These are phyloP conservation scores for Spodoptera litura DNA, from an alignment of 1,140 invertebrate genomes.

Conservation along the genomic window DNA sequence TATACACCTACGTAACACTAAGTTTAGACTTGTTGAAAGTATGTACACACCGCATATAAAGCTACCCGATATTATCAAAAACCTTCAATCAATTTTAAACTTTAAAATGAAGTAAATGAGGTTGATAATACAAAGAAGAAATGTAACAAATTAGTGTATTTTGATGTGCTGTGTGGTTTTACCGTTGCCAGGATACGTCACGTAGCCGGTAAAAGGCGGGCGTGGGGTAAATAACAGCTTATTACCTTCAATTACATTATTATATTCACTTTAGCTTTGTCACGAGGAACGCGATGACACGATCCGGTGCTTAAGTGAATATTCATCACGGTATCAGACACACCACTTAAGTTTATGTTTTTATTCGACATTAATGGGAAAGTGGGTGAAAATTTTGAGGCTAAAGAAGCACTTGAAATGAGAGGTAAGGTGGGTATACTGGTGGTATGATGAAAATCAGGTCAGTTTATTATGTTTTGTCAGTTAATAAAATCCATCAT, in stretches of 20 bases:
- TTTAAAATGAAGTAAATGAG: too few relatives aligned
- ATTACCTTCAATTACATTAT: slow-evolving; percentile 73
- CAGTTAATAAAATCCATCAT: too few relatives aligned
- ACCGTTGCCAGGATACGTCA: slow-evolving; percentile 41
- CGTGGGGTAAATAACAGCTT: slow-evolving; percentile 60
- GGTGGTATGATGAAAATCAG: too few relatives aligned
- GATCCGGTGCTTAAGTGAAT: slow-evolving; percentile 56
- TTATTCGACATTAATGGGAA: slow-evolving; percentile 28
- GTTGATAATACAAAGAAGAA: too few relatives aligned
- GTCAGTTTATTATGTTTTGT: too few relatives aligned
- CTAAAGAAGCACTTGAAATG: too few relatives aligned
- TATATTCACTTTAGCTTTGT: slow-evolving; percentile 74
- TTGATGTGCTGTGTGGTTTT: too few relatives aligned
- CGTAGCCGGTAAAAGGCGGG: slow-evolving; percentile 50
- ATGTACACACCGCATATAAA: slow-evolving; percentile 27
- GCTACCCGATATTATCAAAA: neutral
- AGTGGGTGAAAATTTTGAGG: neutral
- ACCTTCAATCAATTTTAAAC: too few relatives aligned
- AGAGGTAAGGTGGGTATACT: too few relatives aligned
- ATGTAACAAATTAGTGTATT: too few relatives aligned
- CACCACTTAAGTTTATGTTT: slow-evolving; percentile 45
- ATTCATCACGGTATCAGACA: slow-evolving; percentile 47
- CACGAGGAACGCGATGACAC: slow-evolving; percentile 63
- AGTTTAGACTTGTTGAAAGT: slow-evolving; percentile 39
- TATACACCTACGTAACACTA: slow-evolving; percentile 23